Evolutionary conservation across 2,797 vertebrate genomes (phyloP).

Genomic region (Toxotes lorentzi): DNA sequence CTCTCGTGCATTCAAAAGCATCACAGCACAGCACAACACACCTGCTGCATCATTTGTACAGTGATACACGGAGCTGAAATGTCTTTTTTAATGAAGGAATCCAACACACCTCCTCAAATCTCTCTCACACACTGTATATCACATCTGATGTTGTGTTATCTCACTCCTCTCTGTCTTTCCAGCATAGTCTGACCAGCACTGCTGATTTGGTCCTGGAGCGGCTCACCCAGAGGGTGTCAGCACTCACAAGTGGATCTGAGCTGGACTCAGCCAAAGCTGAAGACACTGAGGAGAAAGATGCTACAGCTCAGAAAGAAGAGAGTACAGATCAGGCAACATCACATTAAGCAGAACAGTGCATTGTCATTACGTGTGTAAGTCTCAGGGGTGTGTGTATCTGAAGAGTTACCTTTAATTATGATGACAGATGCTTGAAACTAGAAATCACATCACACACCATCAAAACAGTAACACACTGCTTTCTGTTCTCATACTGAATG

Average conservation of each 20-base stretch:
- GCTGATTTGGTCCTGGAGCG: slow-evolving; percentile 82
- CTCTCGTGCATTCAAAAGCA: background rate
- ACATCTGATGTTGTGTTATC: background rate
- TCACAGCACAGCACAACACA: background rate
- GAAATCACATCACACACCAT: background rate
- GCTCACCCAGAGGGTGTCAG: slow-evolving; percentile 71
- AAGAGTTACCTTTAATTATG: slow-evolving; percentile 1
- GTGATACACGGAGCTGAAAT: background rate
- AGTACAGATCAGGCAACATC: slow-evolving; percentile 10
- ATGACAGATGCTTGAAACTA: slow-evolving; percentile 2
- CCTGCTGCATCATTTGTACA: background rate
- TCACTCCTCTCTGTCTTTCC: slow-evolving; percentile 28
- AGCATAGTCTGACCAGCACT: slow-evolving; percentile 84
- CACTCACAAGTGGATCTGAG: slow-evolving; percentile 50
- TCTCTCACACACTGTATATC: background rate
- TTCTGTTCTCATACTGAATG: background rate
- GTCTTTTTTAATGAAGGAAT: too few relatives aligned
- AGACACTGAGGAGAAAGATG: slow-evolving; percentile 39
- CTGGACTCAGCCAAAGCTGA: slow-evolving; percentile 36
- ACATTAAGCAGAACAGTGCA: slow-evolving; percentile 25
- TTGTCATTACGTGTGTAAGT: slow-evolving; percentile 14
- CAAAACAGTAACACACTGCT: background rate
- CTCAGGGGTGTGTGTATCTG: slow-evolving; percentile 7
- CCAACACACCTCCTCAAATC: background rate
- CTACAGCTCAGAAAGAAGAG: slow-evolving; percentile 30